Conservation (phyloP, 1,140 invertebrate species). For the honey bee (Apis mellifera) region Amel_HAv3.1 CM009945.2:9433501-9434000, state of each 20-base stretch:
- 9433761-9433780: slow-evolving; percentile 85
- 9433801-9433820: slow-evolving; percentile 87
- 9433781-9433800: slow-evolving; percentile 88
- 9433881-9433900: slow-evolving; percentile 75
- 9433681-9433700: slow-evolving; percentile 83
- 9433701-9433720: slow-evolving; percentile 82
- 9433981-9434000: too few species aligned
- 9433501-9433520: too few species aligned
- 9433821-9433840: slow-evolving; percentile 83
- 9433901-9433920: not conserved
- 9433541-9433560: too few species aligned
- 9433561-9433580: too few species aligned
- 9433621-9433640: not conserved
- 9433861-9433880: slow-evolving; percentile 71
- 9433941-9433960: too few species aligned
- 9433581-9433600: too few species aligned
- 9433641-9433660: slow-evolving; percentile 90
- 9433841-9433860: slow-evolving; percentile 81
- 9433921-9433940: too few species aligned
- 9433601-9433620: too few species aligned
- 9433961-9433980: too few species aligned
- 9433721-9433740: slow-evolving; percentile 52
- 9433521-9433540: too few species aligned
- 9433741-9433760: slow-evolving; percentile 69
- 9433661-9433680: slow-evolving; percentile 88